Evolutionary conservation across 2,113 vertebrate species (phyloP).

Genomic region (Catharus minimus): DNA sequence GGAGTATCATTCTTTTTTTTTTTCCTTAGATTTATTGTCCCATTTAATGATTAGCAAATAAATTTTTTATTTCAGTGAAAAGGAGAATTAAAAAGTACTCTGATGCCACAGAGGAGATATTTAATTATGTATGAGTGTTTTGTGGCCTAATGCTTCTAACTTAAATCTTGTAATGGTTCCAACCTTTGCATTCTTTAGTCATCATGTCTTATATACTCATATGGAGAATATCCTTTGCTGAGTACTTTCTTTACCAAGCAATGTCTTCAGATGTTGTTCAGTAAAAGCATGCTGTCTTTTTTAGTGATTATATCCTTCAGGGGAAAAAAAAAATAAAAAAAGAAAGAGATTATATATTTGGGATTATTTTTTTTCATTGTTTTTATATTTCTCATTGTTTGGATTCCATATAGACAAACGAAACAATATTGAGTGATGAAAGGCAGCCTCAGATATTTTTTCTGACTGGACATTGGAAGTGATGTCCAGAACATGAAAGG

Average conservation of each 20-base stretch:
- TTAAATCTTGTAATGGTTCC: slow-evolving; percentile 44
- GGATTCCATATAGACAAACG: not conserved
- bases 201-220: not conserved
- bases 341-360: not conserved
- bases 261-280: not conserved
- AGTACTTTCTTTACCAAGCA: not conserved
- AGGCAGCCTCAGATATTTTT: not conserved
- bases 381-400: not conserved
- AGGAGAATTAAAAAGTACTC: not conserved
- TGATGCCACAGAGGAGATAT: not conserved
- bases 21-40: not conserved
- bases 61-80: not conserved
- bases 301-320: not conserved
- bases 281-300: not conserved
- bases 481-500: accelerated
- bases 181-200: slow-evolving; percentile 15
- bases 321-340: not conserved
- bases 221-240: not conserved
- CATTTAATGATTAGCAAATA: slow-evolving; percentile 23
- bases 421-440: not conserved
- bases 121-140: slow-evolving; percentile 61
- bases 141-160: slow-evolving; percentile 39
- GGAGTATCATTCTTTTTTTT: not conserved
- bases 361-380: not conserved
- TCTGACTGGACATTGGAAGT: not conserved